These are phyloP conservation scores for Ara ararauna DNA, from an alignment of 2,797 vertebrate genomes.

Conservation along the genomic window DNA sequence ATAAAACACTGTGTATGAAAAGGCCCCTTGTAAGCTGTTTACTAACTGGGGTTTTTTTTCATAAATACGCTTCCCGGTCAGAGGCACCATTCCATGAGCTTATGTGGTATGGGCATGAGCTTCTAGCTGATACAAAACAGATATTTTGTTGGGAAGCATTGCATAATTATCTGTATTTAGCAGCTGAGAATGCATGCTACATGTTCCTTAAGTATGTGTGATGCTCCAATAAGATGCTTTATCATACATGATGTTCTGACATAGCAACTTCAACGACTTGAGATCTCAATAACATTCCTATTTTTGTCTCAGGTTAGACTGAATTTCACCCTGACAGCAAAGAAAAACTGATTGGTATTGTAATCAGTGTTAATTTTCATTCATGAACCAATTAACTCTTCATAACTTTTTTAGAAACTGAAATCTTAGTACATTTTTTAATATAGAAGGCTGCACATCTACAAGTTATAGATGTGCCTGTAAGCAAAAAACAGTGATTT, in stretches of 20 bases:
- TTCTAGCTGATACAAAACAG: neutral
- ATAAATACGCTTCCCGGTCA: neutral
- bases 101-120: neutral
- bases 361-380: neutral
- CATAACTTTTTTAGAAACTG: neutral
- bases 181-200: neutral
- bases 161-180: neutral
- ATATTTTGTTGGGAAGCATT: neutral
- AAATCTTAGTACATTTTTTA: neutral
- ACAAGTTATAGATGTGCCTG: neutral
- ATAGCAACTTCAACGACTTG: neutral
- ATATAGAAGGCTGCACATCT: neutral
- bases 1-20: neutral
- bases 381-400: neutral
- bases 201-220: neutral
- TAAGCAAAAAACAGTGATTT: constrained; percentile 1
- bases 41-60: accelerated
- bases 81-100: neutral
- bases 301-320: neutral
- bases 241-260: neutral
- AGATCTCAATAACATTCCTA: neutral
- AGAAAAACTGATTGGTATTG: neutral
- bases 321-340: neutral
- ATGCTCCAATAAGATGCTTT: neutral
- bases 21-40: neutral